phyloP scores from a whole-genome alignment of 2,888 invertebrate genomes.

The Eudemis profundana region DNA sequence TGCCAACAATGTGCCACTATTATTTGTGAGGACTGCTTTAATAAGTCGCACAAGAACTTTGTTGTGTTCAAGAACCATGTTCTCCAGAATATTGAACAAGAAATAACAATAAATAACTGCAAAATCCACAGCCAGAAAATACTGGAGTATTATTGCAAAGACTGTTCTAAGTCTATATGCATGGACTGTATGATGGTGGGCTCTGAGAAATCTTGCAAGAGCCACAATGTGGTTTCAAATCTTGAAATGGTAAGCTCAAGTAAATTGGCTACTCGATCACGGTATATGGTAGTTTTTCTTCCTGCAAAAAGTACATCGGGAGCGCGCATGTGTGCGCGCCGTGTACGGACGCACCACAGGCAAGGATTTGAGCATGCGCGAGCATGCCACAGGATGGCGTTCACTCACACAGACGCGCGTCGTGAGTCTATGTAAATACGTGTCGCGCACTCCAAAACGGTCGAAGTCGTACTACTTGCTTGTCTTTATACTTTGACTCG shows the following conservation, averaged over 20 bases:
- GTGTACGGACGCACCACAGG: no score
- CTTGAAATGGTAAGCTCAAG: slow-evolving; percentile 35
- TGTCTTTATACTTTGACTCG: no score
- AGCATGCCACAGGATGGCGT: no score
- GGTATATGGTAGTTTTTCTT: no score
- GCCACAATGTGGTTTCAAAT: slow-evolving; percentile 27
- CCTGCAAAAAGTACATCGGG: no score
- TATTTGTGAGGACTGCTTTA: slow-evolving; percentile 32
- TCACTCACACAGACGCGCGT: no score
- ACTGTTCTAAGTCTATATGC: slow-evolving; percentile 27
- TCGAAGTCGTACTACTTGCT: no score
- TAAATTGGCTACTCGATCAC: no score
- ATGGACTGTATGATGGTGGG: slow-evolving; percentile 37
- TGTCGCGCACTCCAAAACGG: no score
- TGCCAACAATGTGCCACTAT: slow-evolving; percentile 41
- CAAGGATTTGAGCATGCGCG: no score
- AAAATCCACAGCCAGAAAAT: slow-evolving; percentile 23
- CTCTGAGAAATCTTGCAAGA: slow-evolving; percentile 36
- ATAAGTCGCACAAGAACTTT: slow-evolving; percentile 33
- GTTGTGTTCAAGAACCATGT: slow-evolving; percentile 38
- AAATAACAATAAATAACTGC: slow-evolving; percentile 25
- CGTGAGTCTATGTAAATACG: no score
- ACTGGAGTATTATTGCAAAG: slow-evolving; percentile 36
- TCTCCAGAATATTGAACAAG: slow-evolving; percentile 26
- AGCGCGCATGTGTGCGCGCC: no score